These are phyloP conservation scores for Octomys mimax DNA, from an alignment of 2,797 vertebrate genomes.

Conservation along the genomic window DNA sequence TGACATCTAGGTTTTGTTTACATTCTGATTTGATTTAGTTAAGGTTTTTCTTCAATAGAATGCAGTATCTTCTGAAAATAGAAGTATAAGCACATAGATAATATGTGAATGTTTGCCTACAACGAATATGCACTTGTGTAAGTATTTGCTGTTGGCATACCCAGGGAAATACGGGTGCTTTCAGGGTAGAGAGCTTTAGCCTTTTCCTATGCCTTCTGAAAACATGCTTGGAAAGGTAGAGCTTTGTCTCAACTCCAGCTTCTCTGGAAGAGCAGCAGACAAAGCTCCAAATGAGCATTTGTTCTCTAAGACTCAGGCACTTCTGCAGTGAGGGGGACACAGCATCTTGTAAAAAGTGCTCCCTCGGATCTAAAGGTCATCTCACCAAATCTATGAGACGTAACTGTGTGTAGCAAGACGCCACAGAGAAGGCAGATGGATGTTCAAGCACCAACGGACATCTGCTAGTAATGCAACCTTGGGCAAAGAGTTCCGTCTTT, in stretches of 20 bases:
- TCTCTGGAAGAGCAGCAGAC: slow-evolving; percentile 32
- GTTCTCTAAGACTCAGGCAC: slow-evolving; percentile 6
- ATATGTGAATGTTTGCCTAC: background rate
- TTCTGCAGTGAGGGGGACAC: background rate
- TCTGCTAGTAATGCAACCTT: background rate
- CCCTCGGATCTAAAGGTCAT: background rate
- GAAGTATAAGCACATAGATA: background rate
- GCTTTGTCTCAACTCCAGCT: slow-evolving; percentile 30
- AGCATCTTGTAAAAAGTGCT: background rate
- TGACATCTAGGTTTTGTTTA: slow-evolving; percentile 63
- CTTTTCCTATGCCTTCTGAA: slow-evolving; percentile 46
- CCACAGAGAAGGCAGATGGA: background rate
- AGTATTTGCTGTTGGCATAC: background rate
- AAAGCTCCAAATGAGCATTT: background rate
- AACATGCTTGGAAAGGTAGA: slow-evolving; percentile 35
- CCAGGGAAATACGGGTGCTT: background rate
- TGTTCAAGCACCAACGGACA: background rate
- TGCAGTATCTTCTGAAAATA: slow-evolving; percentile 39
- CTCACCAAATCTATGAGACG: background rate
- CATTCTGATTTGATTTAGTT: slow-evolving; percentile 49
- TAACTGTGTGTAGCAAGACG: background rate
- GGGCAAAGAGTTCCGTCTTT: background rate
- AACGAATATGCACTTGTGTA: background rate
- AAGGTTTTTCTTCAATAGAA: slow-evolving; percentile 28
- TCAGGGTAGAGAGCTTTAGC: background rate